A percentile compares a stretch with the other conserved stretches of the same genome.
phyloP scores from a whole-genome alignment of 2,797 vertebrate species.

The Pachyuromys duprasi region DNA sequence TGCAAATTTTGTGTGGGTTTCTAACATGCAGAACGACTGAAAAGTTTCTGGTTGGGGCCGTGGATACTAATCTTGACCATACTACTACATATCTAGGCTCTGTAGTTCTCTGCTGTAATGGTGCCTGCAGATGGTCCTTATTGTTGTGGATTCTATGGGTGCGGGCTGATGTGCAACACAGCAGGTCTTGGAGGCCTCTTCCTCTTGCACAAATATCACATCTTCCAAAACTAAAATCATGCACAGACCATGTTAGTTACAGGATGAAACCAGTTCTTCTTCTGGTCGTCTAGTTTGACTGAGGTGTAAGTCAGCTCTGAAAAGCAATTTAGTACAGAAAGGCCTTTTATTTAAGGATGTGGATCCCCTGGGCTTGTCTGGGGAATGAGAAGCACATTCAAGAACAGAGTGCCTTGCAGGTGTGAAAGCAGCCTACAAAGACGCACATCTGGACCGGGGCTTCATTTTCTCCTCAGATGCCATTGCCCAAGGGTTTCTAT shows the following conservation, averaged over 20 bases:
- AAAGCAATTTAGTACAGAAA: conserved; percentile 79
- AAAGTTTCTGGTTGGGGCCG: not conserved
- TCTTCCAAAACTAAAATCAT: conserved; percentile 51
- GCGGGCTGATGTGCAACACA: not conserved
- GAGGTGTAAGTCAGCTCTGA: conserved; percentile 83
- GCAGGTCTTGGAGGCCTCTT: conserved; percentile 15
- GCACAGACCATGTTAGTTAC: conserved; percentile 46
- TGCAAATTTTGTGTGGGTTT: not conserved
- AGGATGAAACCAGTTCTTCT: conserved; percentile 80
- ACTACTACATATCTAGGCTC: not conserved
- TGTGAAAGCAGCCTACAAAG: conserved; percentile 71
- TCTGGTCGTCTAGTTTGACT: conserved; percentile 74
- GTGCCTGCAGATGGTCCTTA: not conserved
- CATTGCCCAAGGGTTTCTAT: conserved; percentile 66
- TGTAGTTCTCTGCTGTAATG: not conserved
- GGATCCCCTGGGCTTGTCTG: conserved; percentile 80
- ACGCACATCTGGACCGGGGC: conserved; percentile 78
- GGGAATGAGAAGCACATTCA: conserved; percentile 83
- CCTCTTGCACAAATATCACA: conserved; percentile 42
- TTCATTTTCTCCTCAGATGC: conserved; percentile 77
- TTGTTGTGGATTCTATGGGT: not conserved
- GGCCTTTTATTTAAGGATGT: conserved; percentile 78
- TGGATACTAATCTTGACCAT: not conserved
- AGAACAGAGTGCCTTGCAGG: conserved; percentile 63
- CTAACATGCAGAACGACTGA: not conserved